Percentiles rank a stretch among this genome's conserved stretches.
Conservation (phyloP, 1,140 invertebrate species). For the Ctenoplectra terminalis region DNA sequence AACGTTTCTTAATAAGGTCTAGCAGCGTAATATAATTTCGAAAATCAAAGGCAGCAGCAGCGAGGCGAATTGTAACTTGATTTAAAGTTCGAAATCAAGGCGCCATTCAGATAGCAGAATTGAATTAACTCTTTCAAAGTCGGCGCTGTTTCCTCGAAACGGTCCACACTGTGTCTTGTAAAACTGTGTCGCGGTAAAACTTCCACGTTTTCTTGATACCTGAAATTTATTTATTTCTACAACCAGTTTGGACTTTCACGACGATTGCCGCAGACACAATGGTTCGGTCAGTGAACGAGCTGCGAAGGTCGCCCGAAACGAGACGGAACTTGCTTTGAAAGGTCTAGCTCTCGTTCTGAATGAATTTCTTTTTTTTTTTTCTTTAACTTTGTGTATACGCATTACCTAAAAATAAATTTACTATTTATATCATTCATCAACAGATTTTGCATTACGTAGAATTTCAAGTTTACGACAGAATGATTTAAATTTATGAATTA, state of each 20-base stretch:
- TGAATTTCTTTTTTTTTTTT: not conserved
- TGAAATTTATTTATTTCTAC: not conserved
- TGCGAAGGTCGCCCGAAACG: conserved; percentile 8
- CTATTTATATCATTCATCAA: no score
- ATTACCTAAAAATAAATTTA: no score
- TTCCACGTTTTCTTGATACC: not conserved
- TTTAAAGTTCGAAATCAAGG: conserved; percentile 62
- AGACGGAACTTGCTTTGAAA: not conserved
- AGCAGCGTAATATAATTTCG: conserved; percentile 28
- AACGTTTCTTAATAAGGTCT: not conserved
- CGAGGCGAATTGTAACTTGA: conserved; percentile 41
- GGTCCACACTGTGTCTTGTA: not conserved
- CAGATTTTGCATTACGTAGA: no score
- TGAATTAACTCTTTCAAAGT: conserved; percentile 47
- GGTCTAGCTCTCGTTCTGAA: not conserved
- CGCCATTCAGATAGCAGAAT: conserved; percentile 51
- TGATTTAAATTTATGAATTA: no score
- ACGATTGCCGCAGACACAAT: conserved; percentile 8
- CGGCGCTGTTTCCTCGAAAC: not conserved
- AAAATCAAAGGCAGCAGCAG: conserved; percentile 29
- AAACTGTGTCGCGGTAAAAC: not conserved
- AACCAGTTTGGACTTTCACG: conserved; percentile 15
- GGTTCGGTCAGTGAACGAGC: not conserved
- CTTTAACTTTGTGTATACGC: no score
- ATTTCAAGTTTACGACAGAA: no score